Conservation (phyloP, 2,888 invertebrate genomes). For the Cactoblastis cactorum region DNA sequence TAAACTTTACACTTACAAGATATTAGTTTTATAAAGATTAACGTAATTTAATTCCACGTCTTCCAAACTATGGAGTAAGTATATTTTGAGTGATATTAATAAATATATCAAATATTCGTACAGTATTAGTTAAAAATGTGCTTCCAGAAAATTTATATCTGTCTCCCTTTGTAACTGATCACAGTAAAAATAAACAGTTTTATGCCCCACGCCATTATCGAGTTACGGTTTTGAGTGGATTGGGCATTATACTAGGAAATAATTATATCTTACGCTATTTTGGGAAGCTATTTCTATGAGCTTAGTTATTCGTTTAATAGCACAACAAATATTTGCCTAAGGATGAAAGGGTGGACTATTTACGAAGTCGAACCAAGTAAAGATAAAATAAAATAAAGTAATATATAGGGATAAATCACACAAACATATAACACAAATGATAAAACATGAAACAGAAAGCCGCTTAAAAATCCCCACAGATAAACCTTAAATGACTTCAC, state of each 20-base stretch:
- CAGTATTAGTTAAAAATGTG: not conserved
- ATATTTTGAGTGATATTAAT: not conserved
- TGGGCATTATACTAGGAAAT: conserved; percentile 8
- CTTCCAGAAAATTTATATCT: conserved; percentile 22
- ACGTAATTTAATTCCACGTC: not conserved
- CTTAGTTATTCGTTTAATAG: not conserved
- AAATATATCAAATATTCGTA: not conserved
- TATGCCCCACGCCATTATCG: conserved; percentile 49
- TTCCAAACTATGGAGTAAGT: too few relatives aligned
- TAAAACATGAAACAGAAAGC: too few relatives aligned
- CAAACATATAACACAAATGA: too few relatives aligned
- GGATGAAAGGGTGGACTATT: not conserved
- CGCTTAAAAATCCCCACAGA: too few relatives aligned
- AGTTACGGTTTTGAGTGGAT: conserved; percentile 42
- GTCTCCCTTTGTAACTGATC: conserved; percentile 53
- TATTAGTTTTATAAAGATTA: not conserved
- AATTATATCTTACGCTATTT: conserved; percentile 8
- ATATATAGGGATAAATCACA: not conserved
- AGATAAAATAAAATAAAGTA: not conserved
- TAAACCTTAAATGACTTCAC: too few relatives aligned
- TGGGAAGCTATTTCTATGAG: conserved; percentile 4
- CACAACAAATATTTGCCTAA: not conserved
- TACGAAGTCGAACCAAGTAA: not conserved
- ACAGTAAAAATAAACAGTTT: conserved; percentile 62
- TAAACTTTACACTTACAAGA: not conserved